These are phyloP conservation scores for Marmota flaviventris DNA, from an alignment of 2,113 vertebrate genomes.

Conservation along the genomic window DNA sequence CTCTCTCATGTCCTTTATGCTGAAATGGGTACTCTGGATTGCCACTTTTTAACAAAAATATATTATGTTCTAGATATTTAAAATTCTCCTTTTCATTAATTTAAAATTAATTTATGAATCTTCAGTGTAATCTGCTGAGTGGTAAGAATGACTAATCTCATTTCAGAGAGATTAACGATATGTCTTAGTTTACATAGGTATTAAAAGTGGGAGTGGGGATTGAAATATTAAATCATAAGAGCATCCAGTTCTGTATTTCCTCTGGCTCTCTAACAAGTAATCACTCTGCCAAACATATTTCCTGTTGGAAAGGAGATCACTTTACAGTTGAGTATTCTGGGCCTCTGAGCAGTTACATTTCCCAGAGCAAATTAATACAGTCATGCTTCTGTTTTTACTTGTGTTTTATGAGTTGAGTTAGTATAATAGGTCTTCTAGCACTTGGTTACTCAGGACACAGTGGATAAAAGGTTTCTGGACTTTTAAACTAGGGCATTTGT, in stretches of 20 bases:
- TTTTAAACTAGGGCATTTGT: slow-evolving; percentile 44
- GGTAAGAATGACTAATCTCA: slow-evolving; percentile 16
- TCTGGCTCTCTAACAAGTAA: slow-evolving; percentile 61
- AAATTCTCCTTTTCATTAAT: slow-evolving; percentile 13
- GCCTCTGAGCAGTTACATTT: slow-evolving; percentile 60
- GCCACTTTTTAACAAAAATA: background rate
- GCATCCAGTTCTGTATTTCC: background rate
- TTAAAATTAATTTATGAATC: slow-evolving; percentile 7
- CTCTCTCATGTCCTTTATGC: background rate
- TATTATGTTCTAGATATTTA: slow-evolving; percentile 21
- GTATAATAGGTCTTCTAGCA: slow-evolving; percentile 26
- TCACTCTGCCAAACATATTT: slow-evolving; percentile 64
- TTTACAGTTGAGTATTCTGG: slow-evolving; percentile 72
- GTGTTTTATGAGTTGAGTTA: slow-evolving; percentile 57
- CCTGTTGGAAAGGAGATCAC: slow-evolving; percentile 64
- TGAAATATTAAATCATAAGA: slow-evolving; percentile 38
- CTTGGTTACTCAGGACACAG: background rate
- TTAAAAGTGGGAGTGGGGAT: background rate
- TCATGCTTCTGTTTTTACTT: slow-evolving; percentile 46
- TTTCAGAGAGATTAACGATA: slow-evolving; percentile 18
- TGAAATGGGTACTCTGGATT: slow-evolving; percentile 2
- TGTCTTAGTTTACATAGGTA: slow-evolving; percentile 11
- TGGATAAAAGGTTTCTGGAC: slow-evolving; percentile 8
- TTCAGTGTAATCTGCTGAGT: background rate
- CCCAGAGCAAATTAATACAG: slow-evolving; percentile 65